Evolutionary conservation across 1,140 invertebrate genomes (phyloP).

Genomic region (Rhagoletis pomonella): DNA sequence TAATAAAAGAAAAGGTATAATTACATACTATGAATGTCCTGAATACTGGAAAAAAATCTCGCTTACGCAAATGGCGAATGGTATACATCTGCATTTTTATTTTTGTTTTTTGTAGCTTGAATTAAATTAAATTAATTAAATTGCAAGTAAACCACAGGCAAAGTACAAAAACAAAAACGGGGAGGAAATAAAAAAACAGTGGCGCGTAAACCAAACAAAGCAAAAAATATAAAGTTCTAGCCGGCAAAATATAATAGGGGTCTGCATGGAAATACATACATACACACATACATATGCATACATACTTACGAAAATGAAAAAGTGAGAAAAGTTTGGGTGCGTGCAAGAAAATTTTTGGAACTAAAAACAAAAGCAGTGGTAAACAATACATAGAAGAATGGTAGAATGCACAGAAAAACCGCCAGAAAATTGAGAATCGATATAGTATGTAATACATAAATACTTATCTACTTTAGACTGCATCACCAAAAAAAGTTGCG

Average conservation of each 20-base stretch:
- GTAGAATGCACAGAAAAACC: neutral
- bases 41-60: too few species aligned
- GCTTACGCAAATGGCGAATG: too few species aligned
- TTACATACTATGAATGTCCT: too few species aligned
- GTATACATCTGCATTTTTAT: too few species aligned
- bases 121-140: slow-evolving; percentile 16
- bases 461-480: too few species aligned
- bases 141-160: neutral
- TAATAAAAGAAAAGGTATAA: too few species aligned
- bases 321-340: neutral
- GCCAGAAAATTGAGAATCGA: neutral
- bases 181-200: neutral
- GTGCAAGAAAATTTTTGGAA: neutral
- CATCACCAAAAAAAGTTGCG: too few species aligned
- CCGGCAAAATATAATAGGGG: neutral
- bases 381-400: neutral
- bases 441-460: neutral
- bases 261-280: neutral
- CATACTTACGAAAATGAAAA: neutral
- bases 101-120: too few species aligned
- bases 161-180: neutral
- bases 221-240: neutral
- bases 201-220: neutral
- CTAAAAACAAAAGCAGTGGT: neutral
- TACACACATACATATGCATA: neutral